Conservation (phyloP, 2,113 vertebrate genomes). For the Sula dactylatra region DNA sequence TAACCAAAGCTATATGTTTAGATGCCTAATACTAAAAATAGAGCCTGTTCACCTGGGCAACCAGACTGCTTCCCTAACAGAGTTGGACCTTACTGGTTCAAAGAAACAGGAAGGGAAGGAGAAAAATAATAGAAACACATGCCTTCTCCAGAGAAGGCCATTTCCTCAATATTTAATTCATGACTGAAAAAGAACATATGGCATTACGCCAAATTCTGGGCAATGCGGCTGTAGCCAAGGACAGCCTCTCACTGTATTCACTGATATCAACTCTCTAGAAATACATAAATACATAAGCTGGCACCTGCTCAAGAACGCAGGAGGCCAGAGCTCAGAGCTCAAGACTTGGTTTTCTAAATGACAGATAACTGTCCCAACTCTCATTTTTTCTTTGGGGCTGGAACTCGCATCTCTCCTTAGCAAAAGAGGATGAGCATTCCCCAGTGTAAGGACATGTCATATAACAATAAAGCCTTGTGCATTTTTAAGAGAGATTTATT, state of each 20-base stretch:
- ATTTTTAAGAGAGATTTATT: neutral
- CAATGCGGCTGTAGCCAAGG: neutral
- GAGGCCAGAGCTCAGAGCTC: neutral
- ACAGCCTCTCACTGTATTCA: neutral
- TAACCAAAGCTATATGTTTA: neutral
- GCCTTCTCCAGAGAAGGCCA: neutral
- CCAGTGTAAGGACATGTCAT: neutral
- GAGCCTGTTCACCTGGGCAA: neutral
- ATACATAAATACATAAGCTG: neutral
- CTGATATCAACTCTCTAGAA: neutral
- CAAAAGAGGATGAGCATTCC: neutral
- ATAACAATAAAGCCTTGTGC: neutral
- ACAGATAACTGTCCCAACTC: neutral
- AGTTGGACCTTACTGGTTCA: neutral
- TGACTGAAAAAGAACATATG: neutral
- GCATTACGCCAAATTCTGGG: neutral
- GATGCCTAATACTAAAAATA: neutral
- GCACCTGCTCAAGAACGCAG: neutral
- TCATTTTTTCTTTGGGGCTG: neutral
- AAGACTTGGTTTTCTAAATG: neutral
- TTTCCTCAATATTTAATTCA: constrained; percentile 10
- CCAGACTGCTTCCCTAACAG: neutral
- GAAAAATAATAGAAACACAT: neutral
- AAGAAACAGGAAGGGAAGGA: neutral
- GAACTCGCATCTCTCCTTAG: neutral